These are phyloP conservation scores for Tokudaia tokunoshimensis DNA, from an alignment of 2,797 vertebrate species.

Conservation along the genomic window DNA sequence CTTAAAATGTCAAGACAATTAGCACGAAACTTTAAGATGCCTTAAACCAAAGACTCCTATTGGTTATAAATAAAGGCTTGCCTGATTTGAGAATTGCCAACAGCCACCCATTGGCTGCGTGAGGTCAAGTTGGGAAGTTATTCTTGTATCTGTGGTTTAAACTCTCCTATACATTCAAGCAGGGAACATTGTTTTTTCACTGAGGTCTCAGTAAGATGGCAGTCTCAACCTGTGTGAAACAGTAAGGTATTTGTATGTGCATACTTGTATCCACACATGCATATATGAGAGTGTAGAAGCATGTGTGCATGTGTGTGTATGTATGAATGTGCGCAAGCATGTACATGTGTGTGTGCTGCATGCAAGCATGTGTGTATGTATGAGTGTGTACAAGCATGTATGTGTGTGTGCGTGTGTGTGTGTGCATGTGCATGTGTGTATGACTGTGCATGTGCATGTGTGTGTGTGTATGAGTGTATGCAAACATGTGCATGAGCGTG, in stretches of 20 bases:
- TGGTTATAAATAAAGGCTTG: neutral
- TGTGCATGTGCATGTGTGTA: neutral
- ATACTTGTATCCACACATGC: too few species aligned
- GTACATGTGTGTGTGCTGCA: neutral
- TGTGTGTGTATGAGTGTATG: neutral
- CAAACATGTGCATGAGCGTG: too few species aligned
- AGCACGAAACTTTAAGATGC: neutral
- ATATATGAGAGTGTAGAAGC: neutral
- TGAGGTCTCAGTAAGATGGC: neutral
- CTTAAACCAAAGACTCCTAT: conserved; percentile 20
- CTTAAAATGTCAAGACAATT: neutral
- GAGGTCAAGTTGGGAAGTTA: conserved; percentile 33
- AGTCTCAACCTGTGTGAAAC: neutral
- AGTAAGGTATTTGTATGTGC: neutral
- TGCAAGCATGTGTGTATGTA: neutral
- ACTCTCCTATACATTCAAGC: conserved; percentile 13
- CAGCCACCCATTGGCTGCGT: neutral
- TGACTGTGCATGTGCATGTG: neutral
- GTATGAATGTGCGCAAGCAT: neutral
- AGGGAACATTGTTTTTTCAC: conserved; percentile 6
- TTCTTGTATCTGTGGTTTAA: neutral
- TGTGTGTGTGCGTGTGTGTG: too few species aligned
- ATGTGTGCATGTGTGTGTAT: neutral
- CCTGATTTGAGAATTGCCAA: conserved; percentile 20
- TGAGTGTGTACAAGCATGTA: too few species aligned